Conservation (phyloP, 1,140 invertebrate genomes). For the Schmidtea mediterranea region DNA sequence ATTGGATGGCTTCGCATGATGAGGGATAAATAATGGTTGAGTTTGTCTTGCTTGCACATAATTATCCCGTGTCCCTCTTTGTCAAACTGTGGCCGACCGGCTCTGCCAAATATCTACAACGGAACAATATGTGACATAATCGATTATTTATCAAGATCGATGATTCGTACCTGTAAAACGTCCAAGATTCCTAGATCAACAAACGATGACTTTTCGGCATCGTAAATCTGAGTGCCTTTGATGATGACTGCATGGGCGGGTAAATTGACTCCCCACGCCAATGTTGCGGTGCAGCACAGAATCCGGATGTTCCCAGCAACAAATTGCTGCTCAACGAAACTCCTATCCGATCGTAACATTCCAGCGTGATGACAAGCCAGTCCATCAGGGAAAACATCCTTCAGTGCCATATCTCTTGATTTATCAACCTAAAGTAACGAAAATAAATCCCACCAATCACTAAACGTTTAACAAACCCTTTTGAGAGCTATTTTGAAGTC, state of each 20-base stretch:
- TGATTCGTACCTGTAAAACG: slow-evolving; percentile 38
- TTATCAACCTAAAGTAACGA: slow-evolving; percentile 35
- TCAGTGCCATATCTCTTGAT: slow-evolving; percentile 29
- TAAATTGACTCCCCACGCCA: slow-evolving; percentile 96
- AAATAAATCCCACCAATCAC: neutral
- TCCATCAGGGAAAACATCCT: slow-evolving; percentile 47
- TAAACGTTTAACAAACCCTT: neutral
- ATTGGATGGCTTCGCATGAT: slow-evolving; percentile 90
- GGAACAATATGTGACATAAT: too few species aligned
- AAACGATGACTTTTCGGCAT: slow-evolving; percentile 70
- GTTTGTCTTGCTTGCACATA: slow-evolving; percentile 67
- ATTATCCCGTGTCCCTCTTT: slow-evolving; percentile 58
- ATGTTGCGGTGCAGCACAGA: slow-evolving; percentile 76
- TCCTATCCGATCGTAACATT: slow-evolving; percentile 54
- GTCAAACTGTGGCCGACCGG: slow-evolving; percentile 59
- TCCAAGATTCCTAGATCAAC: slow-evolving; percentile 83
- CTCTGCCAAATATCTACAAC: slow-evolving; percentile 87
- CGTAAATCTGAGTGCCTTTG: slow-evolving; percentile 84
- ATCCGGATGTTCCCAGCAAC: slow-evolving; percentile 62
- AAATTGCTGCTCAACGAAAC: slow-evolving; percentile 26
- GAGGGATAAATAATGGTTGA: slow-evolving; percentile 68
- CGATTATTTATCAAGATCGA: too few species aligned
- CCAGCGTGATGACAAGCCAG: slow-evolving; percentile 90
- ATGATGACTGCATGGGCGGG: slow-evolving; percentile 92
- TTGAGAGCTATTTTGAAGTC: slow-evolving; percentile 1